Conservation (phyloP, 2,888 invertebrate genomes). For the Bombyx huttoni region DNA sequence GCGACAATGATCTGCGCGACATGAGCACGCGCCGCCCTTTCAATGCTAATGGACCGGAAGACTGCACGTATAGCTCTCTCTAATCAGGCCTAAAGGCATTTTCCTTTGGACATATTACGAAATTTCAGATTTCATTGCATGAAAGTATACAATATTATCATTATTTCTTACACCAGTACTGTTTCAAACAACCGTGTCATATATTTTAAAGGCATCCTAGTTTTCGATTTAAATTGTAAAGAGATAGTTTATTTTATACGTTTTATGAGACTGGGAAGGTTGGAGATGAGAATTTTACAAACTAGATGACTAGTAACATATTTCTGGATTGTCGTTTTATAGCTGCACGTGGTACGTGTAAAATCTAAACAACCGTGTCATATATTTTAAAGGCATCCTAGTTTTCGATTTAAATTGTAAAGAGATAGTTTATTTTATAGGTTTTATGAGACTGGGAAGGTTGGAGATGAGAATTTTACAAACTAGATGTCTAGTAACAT, state of each 20-base stretch:
- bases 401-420: no score
- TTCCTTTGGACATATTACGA: slow-evolving; percentile 25
- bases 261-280: background rate
- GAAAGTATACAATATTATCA: background rate
- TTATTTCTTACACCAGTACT: background rate
- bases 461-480: background rate
- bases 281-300: background rate
- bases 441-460: background rate
- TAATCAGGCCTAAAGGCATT: slow-evolving; percentile 38
- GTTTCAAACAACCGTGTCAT: no score
- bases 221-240: no score
- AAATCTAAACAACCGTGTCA: no score
- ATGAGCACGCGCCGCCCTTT: slow-evolving; percentile 54
- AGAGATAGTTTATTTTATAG: no score
- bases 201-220: no score
- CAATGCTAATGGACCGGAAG: slow-evolving; percentile 69
- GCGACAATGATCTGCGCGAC: slow-evolving; percentile 51
- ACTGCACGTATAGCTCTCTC: slow-evolving; percentile 55
- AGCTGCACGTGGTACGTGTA: slow-evolving; percentile 3
- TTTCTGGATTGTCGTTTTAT: background rate
- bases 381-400: no score
- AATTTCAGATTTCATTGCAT: slow-evolving; percentile 28
- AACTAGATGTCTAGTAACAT: background rate
- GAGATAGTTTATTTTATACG: no score
- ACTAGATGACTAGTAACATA: background rate